A percentile compares a stretch with the other conserved stretches of the same genome.
Evolutionary conservation across 2,888 invertebrate species (phyloP).

Genomic region (Hanleya hanleyi): DNA sequence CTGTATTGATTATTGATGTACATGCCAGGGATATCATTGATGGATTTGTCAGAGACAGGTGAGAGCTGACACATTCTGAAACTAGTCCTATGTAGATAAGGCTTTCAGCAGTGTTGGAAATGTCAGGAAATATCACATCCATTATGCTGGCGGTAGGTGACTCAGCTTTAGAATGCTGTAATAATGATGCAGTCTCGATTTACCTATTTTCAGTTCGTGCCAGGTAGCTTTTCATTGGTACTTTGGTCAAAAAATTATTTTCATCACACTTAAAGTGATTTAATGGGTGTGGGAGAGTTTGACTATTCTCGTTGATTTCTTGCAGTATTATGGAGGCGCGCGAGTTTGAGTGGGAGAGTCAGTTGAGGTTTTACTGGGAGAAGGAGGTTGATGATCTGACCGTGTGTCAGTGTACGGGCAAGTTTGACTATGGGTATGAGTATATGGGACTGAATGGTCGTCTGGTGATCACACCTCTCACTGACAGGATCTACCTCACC

Average conservation of each 20-base stretch:
- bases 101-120: too few species aligned
- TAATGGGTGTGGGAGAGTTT: neutral
- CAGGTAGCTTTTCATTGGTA: too few species aligned
- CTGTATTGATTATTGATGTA: slow-evolving; percentile 92
- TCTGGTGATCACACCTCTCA: slow-evolving; percentile 92
- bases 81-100: too few species aligned
- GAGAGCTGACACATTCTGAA: neutral
- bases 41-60: slow-evolving; percentile 76
- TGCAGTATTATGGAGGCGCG: slow-evolving; percentile 87
- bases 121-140: too few species aligned
- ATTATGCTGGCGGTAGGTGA: too few species aligned
- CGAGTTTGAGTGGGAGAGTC: slow-evolving; percentile 96
- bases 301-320: neutral
- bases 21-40: slow-evolving; percentile 94
- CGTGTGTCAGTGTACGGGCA: slow-evolving; percentile 86
- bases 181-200: too few species aligned
- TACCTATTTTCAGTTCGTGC: too few species aligned
- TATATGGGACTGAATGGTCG: slow-evolving; percentile 96
- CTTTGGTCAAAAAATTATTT: neutral
- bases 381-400: slow-evolving; percentile 85
- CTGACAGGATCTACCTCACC: slow-evolving; percentile 93
- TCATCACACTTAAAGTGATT: neutral
- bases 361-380: slow-evolving; percentile 93
- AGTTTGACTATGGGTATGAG: slow-evolving; percentile 94
- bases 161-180: too few species aligned